Evolutionary conservation across 1,140 invertebrate genomes (phyloP).

Genomic region (Temnothorax nylanderi): DNA sequence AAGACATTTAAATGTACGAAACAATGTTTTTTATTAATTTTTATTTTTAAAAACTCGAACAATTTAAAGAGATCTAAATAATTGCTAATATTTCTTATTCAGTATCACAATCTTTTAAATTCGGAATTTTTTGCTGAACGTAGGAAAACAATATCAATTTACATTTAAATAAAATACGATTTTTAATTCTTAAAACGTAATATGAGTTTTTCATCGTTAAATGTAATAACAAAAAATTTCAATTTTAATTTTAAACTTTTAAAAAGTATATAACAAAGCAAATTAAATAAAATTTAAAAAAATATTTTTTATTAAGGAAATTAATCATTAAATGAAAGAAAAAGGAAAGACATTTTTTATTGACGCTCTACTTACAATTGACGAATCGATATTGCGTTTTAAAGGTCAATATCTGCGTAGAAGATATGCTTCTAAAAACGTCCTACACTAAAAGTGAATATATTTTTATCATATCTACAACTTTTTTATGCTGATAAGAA

Average conservation of each 20-base stretch:
- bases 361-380: not conserved
- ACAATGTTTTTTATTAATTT: not conserved
- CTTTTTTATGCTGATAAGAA: not conserved
- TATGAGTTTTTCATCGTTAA: not conserved
- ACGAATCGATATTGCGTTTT: not conserved
- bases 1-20: not conserved
- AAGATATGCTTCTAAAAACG: not conserved
- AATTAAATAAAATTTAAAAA: not conserved
- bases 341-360: not conserved
- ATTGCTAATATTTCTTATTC: not conserved
- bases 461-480: slow-evolving; percentile 12
- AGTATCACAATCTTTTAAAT: not conserved
- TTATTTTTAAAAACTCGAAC: not conserved
- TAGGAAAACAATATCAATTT: not conserved
- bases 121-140: not conserved
- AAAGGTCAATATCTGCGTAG: not conserved
- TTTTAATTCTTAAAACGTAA: not conserved
- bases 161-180: not conserved
- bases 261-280: not conserved
- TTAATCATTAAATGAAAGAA: not conserved
- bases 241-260: not conserved
- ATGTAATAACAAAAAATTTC: not conserved
- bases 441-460: not conserved
- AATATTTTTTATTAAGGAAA: not conserved
- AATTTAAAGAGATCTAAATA: not conserved